A percentile compares a stretch with the other conserved stretches of the same genome.
These are phyloP conservation scores for Sminthopsis crassicaudata DNA, from an alignment of 2,113 vertebrate species.

Conservation along the genomic window DNA sequence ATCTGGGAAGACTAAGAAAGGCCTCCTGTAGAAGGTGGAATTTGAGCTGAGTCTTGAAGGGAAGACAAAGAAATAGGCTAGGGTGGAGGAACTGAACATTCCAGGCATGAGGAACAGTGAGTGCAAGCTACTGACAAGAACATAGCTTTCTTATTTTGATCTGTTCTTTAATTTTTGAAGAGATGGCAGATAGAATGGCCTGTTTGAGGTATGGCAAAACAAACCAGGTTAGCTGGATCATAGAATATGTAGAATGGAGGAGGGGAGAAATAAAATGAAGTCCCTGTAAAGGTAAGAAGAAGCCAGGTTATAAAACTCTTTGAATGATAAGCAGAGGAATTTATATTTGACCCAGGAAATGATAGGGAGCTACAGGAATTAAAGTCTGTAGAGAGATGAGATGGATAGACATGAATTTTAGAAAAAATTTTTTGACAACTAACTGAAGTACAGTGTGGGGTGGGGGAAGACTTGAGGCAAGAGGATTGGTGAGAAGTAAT, in stretches of 20 bases:
- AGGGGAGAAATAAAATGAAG: background rate
- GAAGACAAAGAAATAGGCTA: background rate
- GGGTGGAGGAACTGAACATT: background rate
- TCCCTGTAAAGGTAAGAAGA: background rate
- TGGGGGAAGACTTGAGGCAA: background rate
- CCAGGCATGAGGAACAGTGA: background rate
- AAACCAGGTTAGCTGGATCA: background rate
- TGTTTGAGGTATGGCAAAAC: background rate
- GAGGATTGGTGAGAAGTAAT: background rate
- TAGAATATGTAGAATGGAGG: background rate
- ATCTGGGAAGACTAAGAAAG: background rate
- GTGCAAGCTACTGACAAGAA: slow-evolving; percentile 77
- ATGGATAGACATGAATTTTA: background rate
- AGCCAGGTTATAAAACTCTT: background rate
- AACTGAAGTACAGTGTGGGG: background rate
- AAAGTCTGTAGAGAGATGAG: background rate
- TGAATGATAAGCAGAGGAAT: background rate
- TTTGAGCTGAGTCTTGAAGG: background rate
- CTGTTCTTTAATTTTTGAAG: slow-evolving; percentile 85
- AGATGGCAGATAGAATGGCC: background rate
- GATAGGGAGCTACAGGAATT: background rate
- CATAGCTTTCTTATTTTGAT: slow-evolving; percentile 85
- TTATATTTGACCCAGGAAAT: background rate
- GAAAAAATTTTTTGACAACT: background rate
- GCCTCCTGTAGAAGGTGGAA: background rate